phyloP scores from a whole-genome alignment of 2,797 vertebrate species.

The Lithobates pipiens region DNA sequence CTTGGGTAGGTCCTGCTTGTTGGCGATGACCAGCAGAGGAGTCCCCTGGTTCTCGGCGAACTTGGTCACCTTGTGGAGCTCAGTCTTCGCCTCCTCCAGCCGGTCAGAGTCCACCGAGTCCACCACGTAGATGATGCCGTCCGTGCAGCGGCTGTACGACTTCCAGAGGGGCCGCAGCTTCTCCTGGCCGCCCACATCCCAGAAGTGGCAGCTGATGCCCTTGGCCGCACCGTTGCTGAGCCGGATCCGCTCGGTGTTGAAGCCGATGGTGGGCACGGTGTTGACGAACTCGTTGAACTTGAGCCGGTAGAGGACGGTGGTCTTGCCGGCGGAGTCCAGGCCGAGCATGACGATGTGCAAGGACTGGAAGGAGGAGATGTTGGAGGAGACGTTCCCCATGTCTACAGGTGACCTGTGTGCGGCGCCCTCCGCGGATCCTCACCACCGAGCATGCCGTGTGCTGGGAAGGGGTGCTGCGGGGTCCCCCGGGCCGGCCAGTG shows the following conservation, averaged over 20 bases:
- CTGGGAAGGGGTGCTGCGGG: not conserved
- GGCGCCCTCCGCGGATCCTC: too few relatives aligned
- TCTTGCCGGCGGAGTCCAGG: conserved; percentile 96
- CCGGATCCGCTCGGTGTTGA: conserved; percentile 95
- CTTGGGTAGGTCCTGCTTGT: conserved; percentile 96
- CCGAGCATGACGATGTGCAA: conserved; percentile 97
- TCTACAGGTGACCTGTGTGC: conserved; percentile 11
- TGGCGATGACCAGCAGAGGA: conserved; percentile 94
- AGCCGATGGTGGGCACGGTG: conserved; percentile 97
- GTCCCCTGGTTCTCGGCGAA: conserved; percentile 96
- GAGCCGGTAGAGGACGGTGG: conserved; percentile 93
- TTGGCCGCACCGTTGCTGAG: conserved; percentile 91
- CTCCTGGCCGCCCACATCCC: conserved; percentile 97
- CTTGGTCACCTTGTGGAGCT: conserved; percentile 96
- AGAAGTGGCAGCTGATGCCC: conserved; percentile 97
- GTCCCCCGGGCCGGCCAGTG: conserved; percentile 1
- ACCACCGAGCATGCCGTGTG: too few relatives aligned
- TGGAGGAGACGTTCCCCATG: conserved; percentile 95
- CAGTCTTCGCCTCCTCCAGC: conserved; percentile 93
- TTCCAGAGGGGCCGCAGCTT: conserved; percentile 97
- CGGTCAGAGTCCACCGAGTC: conserved; percentile 96
- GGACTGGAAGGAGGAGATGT: conserved; percentile 93
- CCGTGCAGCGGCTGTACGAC: conserved; percentile 97
- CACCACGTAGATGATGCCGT: conserved; percentile 98
- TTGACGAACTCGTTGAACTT: conserved; percentile 99